Conservation (phyloP, 2,888 invertebrate genomes). For the Sipunculus nudus region DNA sequence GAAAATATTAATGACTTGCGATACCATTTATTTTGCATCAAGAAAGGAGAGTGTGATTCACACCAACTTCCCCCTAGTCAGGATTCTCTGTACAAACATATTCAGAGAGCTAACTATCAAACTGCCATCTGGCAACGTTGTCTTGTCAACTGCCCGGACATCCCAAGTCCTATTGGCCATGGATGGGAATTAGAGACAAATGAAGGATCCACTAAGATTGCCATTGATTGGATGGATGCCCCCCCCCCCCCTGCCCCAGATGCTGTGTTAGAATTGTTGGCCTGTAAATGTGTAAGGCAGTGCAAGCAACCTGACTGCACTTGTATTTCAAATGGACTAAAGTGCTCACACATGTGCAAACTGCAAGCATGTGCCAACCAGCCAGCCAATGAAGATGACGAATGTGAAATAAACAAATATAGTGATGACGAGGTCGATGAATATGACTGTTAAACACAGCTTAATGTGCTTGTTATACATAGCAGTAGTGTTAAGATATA, state of each 20-base stretch:
- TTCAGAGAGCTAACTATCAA: slow-evolving; percentile 2
- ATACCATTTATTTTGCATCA: neutral
- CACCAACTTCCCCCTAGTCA: slow-evolving; percentile 2
- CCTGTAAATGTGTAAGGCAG: slow-evolving; percentile 15
- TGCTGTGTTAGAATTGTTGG: slow-evolving; percentile 12
- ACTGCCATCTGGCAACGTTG: slow-evolving; percentile 5
- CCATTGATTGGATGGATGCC: slow-evolving; percentile 19
- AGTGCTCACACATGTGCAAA: too few species aligned
- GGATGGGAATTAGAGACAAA: slow-evolving; percentile 18
- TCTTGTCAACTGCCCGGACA: slow-evolving; percentile 9
- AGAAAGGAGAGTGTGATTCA: neutral
- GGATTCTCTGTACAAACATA: neutral
- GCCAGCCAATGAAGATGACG: too few species aligned
- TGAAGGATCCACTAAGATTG: neutral
- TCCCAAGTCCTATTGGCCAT: slow-evolving; percentile 17
- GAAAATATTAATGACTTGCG: neutral
- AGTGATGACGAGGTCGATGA: too few species aligned
- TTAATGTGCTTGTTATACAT: too few species aligned
- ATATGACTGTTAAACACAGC: too few species aligned
- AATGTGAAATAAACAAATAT: too few species aligned
- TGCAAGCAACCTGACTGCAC: slow-evolving; percentile 7
- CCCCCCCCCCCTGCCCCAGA: slow-evolving; percentile 2
- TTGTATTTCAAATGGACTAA: slow-evolving; percentile 13
- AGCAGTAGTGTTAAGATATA: too few species aligned
- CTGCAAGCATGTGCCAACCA: too few species aligned